Conservation (phyloP, 2,113 vertebrate genomes). For the Empidonax traillii region DNA sequence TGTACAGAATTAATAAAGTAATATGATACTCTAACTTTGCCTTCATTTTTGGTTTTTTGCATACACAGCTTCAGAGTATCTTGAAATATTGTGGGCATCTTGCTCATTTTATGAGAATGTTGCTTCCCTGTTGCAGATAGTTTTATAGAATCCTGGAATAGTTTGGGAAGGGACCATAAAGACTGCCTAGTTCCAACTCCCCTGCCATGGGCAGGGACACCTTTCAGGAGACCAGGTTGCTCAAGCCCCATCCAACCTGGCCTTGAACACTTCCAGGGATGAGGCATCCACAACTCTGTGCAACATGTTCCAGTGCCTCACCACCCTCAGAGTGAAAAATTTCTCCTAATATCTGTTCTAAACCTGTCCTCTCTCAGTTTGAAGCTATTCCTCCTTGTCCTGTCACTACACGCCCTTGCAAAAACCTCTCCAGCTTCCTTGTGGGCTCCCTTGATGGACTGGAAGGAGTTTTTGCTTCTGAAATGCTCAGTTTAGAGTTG, state of each 20-base stretch:
- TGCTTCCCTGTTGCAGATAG: neutral
- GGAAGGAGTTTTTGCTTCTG: neutral
- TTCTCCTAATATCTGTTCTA: neutral
- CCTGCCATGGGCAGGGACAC: neutral
- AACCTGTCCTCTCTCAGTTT: neutral
- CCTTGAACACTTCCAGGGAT: neutral
- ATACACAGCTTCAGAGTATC: neutral
- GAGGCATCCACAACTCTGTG: neutral
- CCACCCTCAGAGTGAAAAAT: neutral
- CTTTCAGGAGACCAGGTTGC: neutral
- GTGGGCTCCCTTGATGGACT: neutral
- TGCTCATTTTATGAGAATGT: neutral
- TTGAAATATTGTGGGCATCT: neutral
- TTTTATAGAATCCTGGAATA: neutral
- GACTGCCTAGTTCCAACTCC: neutral
- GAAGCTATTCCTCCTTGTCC: neutral
- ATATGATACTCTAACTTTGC: neutral
- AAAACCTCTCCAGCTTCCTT: neutral
- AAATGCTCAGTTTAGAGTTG: neutral
- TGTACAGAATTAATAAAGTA: neutral
- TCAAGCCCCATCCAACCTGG: neutral
- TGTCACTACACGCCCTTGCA: neutral
- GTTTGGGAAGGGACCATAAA: neutral
- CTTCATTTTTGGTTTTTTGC: neutral
- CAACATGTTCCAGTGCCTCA: neutral